Evolutionary conservation across 2,888 invertebrate species (phyloP), one percentile per base, ranked within the genome.

Genomic region (Poecilus cupreus): DNA sequence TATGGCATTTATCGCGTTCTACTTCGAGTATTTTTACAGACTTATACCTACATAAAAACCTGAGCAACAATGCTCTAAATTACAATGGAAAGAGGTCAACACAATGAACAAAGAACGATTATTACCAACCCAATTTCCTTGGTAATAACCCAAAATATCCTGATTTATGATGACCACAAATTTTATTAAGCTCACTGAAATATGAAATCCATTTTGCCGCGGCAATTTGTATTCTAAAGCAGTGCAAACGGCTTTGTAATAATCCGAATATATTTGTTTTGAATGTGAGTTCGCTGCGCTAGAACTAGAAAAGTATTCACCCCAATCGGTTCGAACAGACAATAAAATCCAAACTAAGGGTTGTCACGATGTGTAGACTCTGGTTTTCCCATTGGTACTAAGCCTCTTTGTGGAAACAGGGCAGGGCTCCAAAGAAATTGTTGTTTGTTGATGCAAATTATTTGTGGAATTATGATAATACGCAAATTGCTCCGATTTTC

Each of bases 91-190:
- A 51, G 51, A 51, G 51, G 51, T 51, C 51, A 51, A 18, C 32
- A 13, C 43, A 43, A 51, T 18, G 51, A 51, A 51, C 51, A 51
- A 51, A 51, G 51, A 51, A 51, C 8, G 51, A 37, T 64, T 20
- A 32, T 64, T 26, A 37, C 64, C 26, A 43, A 32, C 75, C 75
- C 75, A 75, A 51, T 75, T 75, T 26, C 13, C 20, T 74, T 16
- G 70, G 37, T 75, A 51, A 75, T 75, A 75, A 49, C 75, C 46
- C 0, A 49, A 75, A 49, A 49, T 72, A 46, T 75, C 51, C 26
- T 75, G 75, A 51, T 75, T 75, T 75, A 51, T 24, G 22, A 32
- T 20, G 49, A n/a, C 13, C n/a, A 75, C 51, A 75, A 51, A 64
- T 32, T 37, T 64, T 32, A 22, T 32, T 64, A 24, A 60, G 22